Base-by-base conservation (phyloP, 2,113 vertebrate genomes). In the Litocranius walleri region DNA sequence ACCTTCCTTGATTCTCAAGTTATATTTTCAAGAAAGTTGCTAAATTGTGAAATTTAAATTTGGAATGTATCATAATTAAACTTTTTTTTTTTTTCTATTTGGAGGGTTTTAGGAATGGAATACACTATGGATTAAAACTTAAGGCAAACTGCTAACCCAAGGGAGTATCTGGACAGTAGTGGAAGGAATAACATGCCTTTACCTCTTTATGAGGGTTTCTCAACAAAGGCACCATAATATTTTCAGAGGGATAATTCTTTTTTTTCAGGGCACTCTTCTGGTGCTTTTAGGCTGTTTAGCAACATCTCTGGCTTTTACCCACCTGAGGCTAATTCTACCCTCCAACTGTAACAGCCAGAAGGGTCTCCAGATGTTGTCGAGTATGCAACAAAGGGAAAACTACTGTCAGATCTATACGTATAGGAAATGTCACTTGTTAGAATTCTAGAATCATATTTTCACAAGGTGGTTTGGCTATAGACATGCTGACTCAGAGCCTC, bases 31-130 rank as follows among this genome's bases (percentile, higher is more conserved):
- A 89, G 61, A 84, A 61, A 88, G 2, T 4, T 74, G 33, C 13
- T 82, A 86, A 61, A 77, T 48, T 86, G 15, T 92, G 15, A 96
- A 27, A 95, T 89, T 86, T 94, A 82, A 77, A 81, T 81, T 82
- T 64, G 30, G 61, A 81, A 81, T 7, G 25, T 89, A 77, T 92
- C 6, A 40, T 40, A 74, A 56, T n/a, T 15, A 21, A 54, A 56
- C n/a, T 84, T 25, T 61, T 82, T 45, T 62, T 56, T 48, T 64
- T 67, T 82, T 77, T 64, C 54, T 40, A n/a, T 48, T 6, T 14
- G 67, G 45, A 64, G 48, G 3, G 14, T 84, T 21, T 86, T n/a
- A 87, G 61, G 15, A 82, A 54, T 86, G 52, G 16, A 82, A 56
- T 43, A 78, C 6, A 43, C 11, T 6, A 2, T 82, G 21, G 33